Percentiles rank a stretch among this genome's conserved stretches.
Conservation (phyloP, 2,797 vertebrate species). For the Adrianichthys oophorus region DNA sequence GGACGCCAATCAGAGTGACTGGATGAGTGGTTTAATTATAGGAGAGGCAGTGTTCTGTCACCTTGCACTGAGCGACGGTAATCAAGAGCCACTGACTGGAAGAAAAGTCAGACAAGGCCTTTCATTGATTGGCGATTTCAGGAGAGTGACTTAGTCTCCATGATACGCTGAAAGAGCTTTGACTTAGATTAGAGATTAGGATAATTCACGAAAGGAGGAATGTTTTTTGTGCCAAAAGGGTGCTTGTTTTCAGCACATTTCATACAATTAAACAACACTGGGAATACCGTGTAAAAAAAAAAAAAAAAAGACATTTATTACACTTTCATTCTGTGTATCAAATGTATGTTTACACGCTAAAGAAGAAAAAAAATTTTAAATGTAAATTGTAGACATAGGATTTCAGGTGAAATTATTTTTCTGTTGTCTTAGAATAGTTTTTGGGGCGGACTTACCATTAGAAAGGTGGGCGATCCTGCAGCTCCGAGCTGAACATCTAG, state of each 20-base stretch:
- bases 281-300: too few relatives aligned
- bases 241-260: slow-evolving; percentile 5
- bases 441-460: too few relatives aligned
- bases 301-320: too few relatives aligned
- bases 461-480: too few relatives aligned
- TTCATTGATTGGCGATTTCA: slow-evolving; percentile 56
- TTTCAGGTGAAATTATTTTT: too few relatives aligned
- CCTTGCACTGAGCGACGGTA: slow-evolving; percentile 44
- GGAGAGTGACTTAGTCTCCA: slow-evolving; percentile 36
- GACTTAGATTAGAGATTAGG: slow-evolving; percentile 43
- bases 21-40: slow-evolving; percentile 67
- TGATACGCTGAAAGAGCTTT: slow-evolving; percentile 32
- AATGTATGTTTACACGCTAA: too few relatives aligned
- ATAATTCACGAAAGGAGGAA: slow-evolving; percentile 16
- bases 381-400: too few relatives aligned
- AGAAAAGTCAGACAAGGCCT: slow-evolving; percentile 50
- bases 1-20: slow-evolving; percentile 41
- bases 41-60: slow-evolving; percentile 51
- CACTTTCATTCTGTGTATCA: too few relatives aligned
- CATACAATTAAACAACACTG: background rate
- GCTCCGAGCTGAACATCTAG: too few relatives aligned
- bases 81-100: slow-evolving; percentile 49
- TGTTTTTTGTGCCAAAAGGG: slow-evolving; percentile 11
- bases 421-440: too few relatives aligned
- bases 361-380: too few relatives aligned